These are phyloP conservation scores for Microtus californicus DNA, from an alignment of 2,797 vertebrate genomes.

Conservation along the genomic window DNA sequence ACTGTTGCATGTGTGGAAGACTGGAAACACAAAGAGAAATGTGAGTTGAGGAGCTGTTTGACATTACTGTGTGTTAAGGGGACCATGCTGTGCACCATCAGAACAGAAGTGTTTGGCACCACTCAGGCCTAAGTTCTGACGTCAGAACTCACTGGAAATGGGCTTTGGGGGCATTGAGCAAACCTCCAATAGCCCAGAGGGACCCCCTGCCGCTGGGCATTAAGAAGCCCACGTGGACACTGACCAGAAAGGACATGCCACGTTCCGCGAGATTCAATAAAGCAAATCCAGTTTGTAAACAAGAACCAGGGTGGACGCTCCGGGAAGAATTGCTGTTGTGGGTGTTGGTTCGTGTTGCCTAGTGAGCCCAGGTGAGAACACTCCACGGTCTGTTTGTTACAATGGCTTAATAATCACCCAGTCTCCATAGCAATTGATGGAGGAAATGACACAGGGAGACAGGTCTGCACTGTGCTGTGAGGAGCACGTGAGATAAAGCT, in stretches of 20 bases:
- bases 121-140: neutral
- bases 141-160: neutral
- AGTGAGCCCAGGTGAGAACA: neutral
- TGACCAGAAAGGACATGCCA: neutral
- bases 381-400: neutral
- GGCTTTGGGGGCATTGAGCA: neutral
- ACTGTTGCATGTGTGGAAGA: neutral
- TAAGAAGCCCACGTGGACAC: rapidly evolving
- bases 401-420: neutral
- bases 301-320: neutral
- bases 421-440: neutral
- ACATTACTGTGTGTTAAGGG: neutral
- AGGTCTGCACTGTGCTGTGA: neutral
- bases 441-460: neutral
- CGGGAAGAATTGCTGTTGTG: neutral
- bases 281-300: neutral
- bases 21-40: neutral
- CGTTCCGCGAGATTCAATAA: neutral
- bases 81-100: neutral
- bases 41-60: neutral
- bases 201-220: neutral
- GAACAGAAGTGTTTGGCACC: neutral
- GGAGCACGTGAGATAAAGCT: neutral
- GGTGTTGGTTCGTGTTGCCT: neutral
- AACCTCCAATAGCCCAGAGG: neutral